Base-by-base conservation (phyloP, 2,888 invertebrate species). In the Dugesia japonica region DNA sequence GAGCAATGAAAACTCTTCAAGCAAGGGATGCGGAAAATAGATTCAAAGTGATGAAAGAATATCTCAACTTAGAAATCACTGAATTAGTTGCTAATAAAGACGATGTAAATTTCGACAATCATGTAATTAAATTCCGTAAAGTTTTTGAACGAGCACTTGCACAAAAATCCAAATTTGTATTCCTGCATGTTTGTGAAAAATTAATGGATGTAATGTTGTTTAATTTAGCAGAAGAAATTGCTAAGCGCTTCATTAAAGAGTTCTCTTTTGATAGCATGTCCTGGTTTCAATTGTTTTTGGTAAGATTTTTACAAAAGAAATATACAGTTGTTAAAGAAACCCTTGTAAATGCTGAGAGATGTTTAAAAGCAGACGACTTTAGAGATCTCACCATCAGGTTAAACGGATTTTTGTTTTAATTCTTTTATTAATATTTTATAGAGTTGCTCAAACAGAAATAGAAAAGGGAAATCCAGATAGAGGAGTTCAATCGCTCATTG, bases 221-320 rank as follows among this genome's bases (percentile, higher is more conserved):
- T n/a, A n/a, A 56, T 20, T 20, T 56, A n/a, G 56, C 56, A 9
- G 56, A 56, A n/a, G 56, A 56, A 56, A 56, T 56, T 20, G 56
- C 56, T 20, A 56, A 56, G 17, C 56, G 56, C 4, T 56, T 56
- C 17, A 23, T 56, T 23, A 56, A 56, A 23, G 56, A 56, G 1
- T 23, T 20, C 23, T 13, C 20, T 13, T 13, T 13, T 20, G 56
- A 56, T n/a, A 1, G 9, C 4, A 4, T 56, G 56, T n/a, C 56
- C n/a, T 56, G 56, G 56, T 56, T 20, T 56, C 56, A 56, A n/a
- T n/a, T 56, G n/a, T 56, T 56, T 56, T 23, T 56, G 7, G n/a
- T 56, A n/a, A 4, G 56, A 56, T 56, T 56, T n/a, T 56, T 56
- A 56, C 56, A 56, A n/a, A 56, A 56, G 56, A 56, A 56, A 56